Conservation (phyloP, 2,113 vertebrate species). For the Empidonax alnorum region DNA sequence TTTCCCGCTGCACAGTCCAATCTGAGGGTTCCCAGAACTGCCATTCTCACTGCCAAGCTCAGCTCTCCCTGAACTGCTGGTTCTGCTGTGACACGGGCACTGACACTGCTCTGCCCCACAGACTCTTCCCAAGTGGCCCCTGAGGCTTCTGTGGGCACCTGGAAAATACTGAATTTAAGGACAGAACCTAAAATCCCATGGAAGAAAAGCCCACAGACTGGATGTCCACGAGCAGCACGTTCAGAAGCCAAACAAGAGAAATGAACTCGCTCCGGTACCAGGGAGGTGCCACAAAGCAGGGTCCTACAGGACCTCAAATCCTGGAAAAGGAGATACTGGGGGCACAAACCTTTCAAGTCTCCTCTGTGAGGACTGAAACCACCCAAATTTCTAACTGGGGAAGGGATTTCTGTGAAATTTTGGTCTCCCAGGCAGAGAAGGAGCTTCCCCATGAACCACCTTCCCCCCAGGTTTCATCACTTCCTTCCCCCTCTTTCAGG, state of each 20-base stretch:
- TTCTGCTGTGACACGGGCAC: neutral
- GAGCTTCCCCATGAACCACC: neutral
- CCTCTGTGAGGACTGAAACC: too few species aligned
- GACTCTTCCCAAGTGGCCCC: neutral
- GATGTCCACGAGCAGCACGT: neutral
- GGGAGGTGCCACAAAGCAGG: fast-evolving
- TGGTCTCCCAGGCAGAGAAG: neutral
- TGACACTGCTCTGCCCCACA: neutral
- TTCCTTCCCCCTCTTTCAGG: neutral
- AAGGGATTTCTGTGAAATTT: neutral
- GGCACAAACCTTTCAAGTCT: neutral
- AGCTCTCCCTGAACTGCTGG: neutral
- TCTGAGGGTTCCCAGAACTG: fast-evolving
- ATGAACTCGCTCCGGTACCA: neutral
- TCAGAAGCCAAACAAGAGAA: neutral
- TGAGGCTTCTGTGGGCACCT: neutral
- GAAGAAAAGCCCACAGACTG: fast-evolving
- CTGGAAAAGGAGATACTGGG: neutral
- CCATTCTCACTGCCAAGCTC: neutral
- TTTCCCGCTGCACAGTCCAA: fast-evolving
- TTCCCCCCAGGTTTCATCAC: neutral
- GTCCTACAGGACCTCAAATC: neutral
- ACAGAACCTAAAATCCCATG: neutral
- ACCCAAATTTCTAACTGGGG: neutral
- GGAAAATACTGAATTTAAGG: neutral